Evolutionary conservation across 2,888 invertebrate genomes (phyloP).

Genomic region (Cosmia trapezina): DNA sequence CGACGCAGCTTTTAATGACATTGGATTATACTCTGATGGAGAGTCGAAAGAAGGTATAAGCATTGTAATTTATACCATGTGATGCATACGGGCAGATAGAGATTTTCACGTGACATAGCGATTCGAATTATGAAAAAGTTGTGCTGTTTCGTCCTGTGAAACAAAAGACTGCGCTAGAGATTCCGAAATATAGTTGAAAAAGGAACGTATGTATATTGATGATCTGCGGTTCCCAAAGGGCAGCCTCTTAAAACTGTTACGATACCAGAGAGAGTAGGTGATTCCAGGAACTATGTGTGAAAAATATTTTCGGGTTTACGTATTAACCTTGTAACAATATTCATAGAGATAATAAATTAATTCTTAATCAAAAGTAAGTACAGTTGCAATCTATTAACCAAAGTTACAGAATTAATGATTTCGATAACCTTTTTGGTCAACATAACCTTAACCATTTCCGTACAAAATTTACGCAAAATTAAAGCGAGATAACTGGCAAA

Average conservation of each 20-base stretch:
- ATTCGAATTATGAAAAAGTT: not conserved
- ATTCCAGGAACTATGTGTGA: not conserved
- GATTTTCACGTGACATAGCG: not conserved
- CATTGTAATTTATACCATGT: constrained; percentile 31
- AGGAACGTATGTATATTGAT: not conserved
- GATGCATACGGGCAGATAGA: not conserved
- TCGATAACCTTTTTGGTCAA: constrained; percentile 33
- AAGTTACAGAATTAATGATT: constrained; percentile 27
- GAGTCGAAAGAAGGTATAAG: constrained; percentile 26
- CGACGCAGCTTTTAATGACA: constrained; percentile 60
- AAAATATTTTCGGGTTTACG: not conserved
- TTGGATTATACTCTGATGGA: constrained; percentile 54
- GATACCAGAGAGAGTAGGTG: too few relatives aligned
- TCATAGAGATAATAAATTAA: not conserved
- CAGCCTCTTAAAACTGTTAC: not conserved
- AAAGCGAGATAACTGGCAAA: constrained; percentile 26
- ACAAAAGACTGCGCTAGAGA: not conserved
- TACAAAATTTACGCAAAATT: constrained; percentile 41
- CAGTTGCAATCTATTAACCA: constrained; percentile 1
- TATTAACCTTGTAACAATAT: too few relatives aligned
- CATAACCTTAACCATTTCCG: constrained; percentile 31
- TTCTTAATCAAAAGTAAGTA: not conserved
- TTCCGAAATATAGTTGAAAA: not conserved
- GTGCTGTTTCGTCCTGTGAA: not conserved
- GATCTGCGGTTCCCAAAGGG: too few relatives aligned